Conservation (phyloP, 2,113 vertebrate genomes). For the Barnardius zonarius region DNA sequence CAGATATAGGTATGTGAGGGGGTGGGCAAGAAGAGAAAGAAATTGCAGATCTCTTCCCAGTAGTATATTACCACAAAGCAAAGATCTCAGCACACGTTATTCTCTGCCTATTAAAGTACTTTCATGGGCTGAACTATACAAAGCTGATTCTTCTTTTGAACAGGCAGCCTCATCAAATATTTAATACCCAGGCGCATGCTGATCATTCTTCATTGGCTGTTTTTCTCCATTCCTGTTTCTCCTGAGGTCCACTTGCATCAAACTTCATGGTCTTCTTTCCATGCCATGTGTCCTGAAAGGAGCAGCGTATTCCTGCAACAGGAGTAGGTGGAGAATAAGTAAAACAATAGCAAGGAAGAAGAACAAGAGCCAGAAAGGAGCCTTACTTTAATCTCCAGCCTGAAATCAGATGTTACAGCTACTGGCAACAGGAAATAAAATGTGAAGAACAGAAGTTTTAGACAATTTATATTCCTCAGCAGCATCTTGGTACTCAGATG, state of each 20-base stretch:
- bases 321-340: background rate
- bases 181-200: background rate
- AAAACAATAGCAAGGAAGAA: background rate
- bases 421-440: background rate
- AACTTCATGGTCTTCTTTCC: background rate
- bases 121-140: conserved; percentile 19
- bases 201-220: background rate
- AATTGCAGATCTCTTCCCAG: background rate
- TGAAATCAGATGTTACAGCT: background rate
- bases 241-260: background rate
- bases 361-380: background rate
- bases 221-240: background rate
- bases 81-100: conserved; percentile 27
- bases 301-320: background rate
- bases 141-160: conserved; percentile 49
- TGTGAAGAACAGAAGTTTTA: background rate
- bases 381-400: background rate
- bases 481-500: background rate
- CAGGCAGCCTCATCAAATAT: conserved; percentile 18
- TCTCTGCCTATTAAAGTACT: background rate
- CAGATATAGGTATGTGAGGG: background rate
- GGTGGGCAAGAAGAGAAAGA: background rate
- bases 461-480: background rate
- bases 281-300: background rate
- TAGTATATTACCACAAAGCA: background rate